Evolutionary conservation across 2,797 vertebrate species (phyloP).

Genomic region (Coccyzus lansbergi): DNA sequence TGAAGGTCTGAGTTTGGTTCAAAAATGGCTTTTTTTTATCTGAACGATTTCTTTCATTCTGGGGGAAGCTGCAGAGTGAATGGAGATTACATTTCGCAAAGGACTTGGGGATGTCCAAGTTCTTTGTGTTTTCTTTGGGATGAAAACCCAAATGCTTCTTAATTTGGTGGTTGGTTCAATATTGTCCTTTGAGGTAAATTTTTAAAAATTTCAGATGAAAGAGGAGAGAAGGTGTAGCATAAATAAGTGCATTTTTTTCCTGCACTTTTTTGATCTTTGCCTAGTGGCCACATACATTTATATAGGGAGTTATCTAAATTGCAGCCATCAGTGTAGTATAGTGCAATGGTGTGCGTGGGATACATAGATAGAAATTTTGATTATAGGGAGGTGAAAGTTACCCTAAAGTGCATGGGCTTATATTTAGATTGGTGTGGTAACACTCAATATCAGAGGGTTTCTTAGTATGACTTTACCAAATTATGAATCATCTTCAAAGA

Average conservation of each 20-base stretch:
- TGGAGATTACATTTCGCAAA: neutral
- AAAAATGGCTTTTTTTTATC: neutral
- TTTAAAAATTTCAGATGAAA: neutral
- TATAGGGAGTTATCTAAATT: neutral
- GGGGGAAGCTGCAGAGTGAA: neutral
- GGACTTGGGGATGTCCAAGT: neutral
- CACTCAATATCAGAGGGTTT: neutral
- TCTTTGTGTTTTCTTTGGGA: neutral
- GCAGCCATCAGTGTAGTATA: neutral
- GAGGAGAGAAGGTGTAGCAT: neutral
- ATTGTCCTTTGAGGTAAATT: neutral
- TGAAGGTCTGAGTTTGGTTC: conserved; percentile 1
- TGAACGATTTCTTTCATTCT: neutral
- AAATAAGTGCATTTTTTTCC: neutral
- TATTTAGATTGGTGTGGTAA: neutral
- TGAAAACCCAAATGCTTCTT: neutral
- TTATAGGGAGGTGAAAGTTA: neutral
- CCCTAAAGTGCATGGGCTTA: neutral
- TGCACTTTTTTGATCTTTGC: neutral
- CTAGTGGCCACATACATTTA: neutral
- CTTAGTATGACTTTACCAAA: neutral
- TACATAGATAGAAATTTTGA: neutral
- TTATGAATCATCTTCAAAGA: neutral
- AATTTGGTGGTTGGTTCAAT: neutral
- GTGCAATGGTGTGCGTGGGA: fast-evolving